Base-by-base conservation (phyloP, 2,888 invertebrate species). In the Heliconius ismenius region DNA sequence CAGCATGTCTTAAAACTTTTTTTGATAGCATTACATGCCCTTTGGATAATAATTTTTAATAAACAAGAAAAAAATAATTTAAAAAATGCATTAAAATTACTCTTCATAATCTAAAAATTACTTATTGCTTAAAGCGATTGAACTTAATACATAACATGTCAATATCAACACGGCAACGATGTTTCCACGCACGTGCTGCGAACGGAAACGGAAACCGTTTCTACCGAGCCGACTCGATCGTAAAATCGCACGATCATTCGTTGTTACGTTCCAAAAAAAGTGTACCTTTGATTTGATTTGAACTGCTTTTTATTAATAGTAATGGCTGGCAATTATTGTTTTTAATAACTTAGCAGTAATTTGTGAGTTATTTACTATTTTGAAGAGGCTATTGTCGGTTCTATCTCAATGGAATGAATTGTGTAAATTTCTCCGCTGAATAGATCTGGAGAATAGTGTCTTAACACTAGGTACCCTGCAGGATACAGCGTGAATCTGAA, bases 131-230 rank as follows among this genome's bases (percentile, higher is more conserved):
- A 32, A 70, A 67, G 24, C 39, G 24, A 24, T 24, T 43, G 39
- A 43, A 67, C 67, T n/a, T 67, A 43, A 39, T 67, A 13, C 39
- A 24, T 43, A 67, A 15, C 24, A 43, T 18, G 13, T 67, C 39
- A 67, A 67, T 24, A 67, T 39, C 24, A 58, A 65, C 58, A 58
- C 58, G 58, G 32, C 65, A 67, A 36, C 49, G 76, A 32, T 32
- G 70, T 64, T 75, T 64, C 68, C n/a, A 84, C 82, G 78, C 79
- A 80, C 87, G 89, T 90, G 90, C 91, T 81, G 84, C 82, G 79
- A 85, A 87, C 87, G 93, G 93, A 93, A 93, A 89, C 92, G 93
- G 93, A 93, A 91, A 79, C 79, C 79, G 82, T 81, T 81, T 80
- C 80, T 80, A 73, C 62, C 70, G 75, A 73, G 78, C 75, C 75